A percentile compares a stretch with the other conserved stretches of the same genome.
Evolutionary conservation across 2,113 vertebrate species (phyloP).

Genomic region (Trematomus loennbergii): DNA sequence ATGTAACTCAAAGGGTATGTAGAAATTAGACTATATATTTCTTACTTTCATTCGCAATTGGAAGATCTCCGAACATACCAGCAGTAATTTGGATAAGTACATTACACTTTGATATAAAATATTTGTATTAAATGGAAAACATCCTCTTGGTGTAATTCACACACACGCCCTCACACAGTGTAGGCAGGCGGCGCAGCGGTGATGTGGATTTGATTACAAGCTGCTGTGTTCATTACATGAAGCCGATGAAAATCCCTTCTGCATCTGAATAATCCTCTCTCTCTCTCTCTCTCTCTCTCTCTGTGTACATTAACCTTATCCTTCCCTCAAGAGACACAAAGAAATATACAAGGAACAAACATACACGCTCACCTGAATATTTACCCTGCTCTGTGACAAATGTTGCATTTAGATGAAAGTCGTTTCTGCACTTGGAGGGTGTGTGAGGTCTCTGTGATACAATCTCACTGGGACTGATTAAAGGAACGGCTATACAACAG

Average conservation of each 20-base stretch:
- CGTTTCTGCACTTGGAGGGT: constrained; percentile 1
- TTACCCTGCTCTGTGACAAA: constrained; percentile 18
- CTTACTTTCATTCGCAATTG: not conserved
- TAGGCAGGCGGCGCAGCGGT: constrained; percentile 17
- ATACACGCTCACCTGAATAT: constrained; percentile 18
- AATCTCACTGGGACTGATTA: not conserved
- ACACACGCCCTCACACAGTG: not conserved
- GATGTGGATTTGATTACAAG: constrained; percentile 61
- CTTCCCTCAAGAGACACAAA: constrained; percentile 7
- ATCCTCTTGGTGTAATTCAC: not conserved
- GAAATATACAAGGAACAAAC: constrained; percentile 25
- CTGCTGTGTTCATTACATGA: constrained; percentile 53
- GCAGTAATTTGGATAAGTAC: not conserved
- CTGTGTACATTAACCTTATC: constrained; percentile 37
- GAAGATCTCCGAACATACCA: not conserved
- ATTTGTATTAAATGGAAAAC: not conserved
- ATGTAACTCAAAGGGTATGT: not conserved
- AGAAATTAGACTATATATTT: not conserved
- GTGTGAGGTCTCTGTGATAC: not conserved
- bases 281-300: constrained; percentile 12
- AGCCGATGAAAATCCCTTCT: constrained; percentile 58
- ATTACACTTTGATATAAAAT: not conserved
- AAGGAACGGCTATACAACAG: not conserved
- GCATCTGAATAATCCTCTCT: constrained; percentile 40
- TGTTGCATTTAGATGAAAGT: constrained; percentile 28